Conservation (phyloP, 2,113 vertebrate species). For the Scatophagus argus region DNA sequence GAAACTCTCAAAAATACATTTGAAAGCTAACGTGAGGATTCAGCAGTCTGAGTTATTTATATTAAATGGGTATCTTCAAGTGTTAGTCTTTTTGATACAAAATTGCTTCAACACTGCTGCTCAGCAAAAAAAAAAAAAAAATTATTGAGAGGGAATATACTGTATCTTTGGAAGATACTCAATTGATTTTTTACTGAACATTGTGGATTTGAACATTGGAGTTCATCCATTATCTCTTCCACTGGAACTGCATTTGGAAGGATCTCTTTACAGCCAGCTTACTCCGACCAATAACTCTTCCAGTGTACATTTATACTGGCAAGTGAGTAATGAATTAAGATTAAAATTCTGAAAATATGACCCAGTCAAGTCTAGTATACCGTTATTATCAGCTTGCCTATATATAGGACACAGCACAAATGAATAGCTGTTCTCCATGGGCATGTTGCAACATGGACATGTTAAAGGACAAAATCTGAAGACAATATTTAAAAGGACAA, state of each 20-base stretch:
- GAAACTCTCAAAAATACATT: constrained; percentile 7
- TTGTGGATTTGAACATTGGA: background rate
- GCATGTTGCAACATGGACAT: no score
- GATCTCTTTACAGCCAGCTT: background rate
- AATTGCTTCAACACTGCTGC: constrained; percentile 1
- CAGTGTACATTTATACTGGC: no score
- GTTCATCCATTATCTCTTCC: background rate
- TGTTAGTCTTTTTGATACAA: background rate
- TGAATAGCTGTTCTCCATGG: no score
- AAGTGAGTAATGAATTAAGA: background rate
- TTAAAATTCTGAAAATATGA: background rate
- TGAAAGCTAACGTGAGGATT: background rate
- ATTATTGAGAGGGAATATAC: background rate
- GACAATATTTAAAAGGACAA: no score
- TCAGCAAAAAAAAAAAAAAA: background rate
- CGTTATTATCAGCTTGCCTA: no score
- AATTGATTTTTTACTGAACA: background rate
- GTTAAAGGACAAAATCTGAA: no score
- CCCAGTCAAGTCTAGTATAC: no score
- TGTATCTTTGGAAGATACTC: background rate
- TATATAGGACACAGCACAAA: no score
- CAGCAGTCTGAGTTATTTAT: background rate
- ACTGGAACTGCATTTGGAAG: background rate
- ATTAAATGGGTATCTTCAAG: background rate
- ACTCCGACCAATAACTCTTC: background rate